Percentiles rank a stretch among this genome's conserved stretches.
Conservation (phyloP, 2,113 vertebrate species). For the Oreochromis spilurus region DNA sequence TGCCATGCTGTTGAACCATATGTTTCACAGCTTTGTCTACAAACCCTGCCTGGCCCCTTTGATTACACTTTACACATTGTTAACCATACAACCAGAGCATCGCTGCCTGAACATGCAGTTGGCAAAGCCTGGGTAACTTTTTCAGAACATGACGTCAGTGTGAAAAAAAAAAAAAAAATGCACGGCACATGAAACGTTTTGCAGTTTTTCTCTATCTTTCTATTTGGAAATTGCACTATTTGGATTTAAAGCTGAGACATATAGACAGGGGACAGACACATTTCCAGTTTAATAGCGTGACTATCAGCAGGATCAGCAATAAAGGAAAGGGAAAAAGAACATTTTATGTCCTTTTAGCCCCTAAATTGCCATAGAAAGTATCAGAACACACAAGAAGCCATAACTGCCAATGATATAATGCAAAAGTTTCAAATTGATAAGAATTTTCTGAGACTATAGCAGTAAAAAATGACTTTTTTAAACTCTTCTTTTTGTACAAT, state of each 20-base stretch:
- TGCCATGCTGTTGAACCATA: slow-evolving; percentile 55
- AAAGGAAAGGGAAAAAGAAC: background rate
- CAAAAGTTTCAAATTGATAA: background rate
- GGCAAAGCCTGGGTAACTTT: background rate
- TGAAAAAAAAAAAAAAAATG: background rate
- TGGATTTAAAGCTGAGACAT: background rate
- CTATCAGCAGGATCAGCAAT: background rate
- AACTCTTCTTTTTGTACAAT: background rate
- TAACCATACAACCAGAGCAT: slow-evolving; percentile 20
- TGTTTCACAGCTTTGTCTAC: slow-evolving; percentile 57
- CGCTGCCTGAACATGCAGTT: background rate
- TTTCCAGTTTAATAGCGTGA: background rate
- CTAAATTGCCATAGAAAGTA: background rate
- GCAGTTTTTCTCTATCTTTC: background rate
- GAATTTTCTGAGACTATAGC: background rate
- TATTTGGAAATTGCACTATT: background rate
- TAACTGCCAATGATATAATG: background rate
- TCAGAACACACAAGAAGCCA: background rate
- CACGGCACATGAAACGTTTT: background rate
- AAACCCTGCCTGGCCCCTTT: slow-evolving; percentile 50
- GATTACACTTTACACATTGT: slow-evolving; percentile 63
- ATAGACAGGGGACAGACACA: background rate
- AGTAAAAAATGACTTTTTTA: background rate
- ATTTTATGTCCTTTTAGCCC: background rate
- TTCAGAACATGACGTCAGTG: background rate